Evolutionary conservation across 2,888 invertebrate species (phyloP), one percentile per base, ranked within the genome.

Genomic region (Drosophila lutescens): DNA sequence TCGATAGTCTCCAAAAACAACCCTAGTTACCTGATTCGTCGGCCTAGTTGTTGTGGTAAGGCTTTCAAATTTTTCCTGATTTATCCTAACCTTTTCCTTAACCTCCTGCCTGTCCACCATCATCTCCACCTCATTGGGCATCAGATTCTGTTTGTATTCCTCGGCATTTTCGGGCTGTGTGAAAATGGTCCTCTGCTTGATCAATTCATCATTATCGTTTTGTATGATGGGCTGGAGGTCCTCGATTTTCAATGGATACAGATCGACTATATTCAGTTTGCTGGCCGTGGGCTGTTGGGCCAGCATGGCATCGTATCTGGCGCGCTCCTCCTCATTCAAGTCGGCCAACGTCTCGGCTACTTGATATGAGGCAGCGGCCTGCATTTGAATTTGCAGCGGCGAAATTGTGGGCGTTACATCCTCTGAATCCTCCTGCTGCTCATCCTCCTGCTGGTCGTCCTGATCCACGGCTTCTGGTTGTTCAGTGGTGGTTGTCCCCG

Each of bases 181-280:
- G 23, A 87, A 91, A n/a, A 91, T 74, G 3, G 84, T 88, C 1
- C 85, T 85, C 59, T 90, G 89, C 47, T 77, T 80, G 13, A 90
- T 73, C 53, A 90, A 43, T 62, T 89, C 89, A 5, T 86, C 89
- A 73, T 90, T 91, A 38, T 88, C 89, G 47, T 84, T 89, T 44
- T 78, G 79, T 67, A 90, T 91, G 51, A 91, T 84, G 20, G 90
- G 87, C 47, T 86, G 89, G 49, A 91, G 90, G 55, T 92, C 91
- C 17, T 92, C 91, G 23, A 88, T 47, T 70, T 91, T 90, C 47
- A 91, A 70, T 7, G 92, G 91, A 80, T 91, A 91, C 13, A 91
- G 76, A 76, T 92, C 91, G 23, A 90, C 86, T 50, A 92, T 92
- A 69, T 91, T 91, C n/a, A 91, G 80, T 66, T 91, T 91, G 9